Base-by-base conservation (phyloP, 1,140 invertebrate species). In the Ceratosolen fusciceps region DNA sequence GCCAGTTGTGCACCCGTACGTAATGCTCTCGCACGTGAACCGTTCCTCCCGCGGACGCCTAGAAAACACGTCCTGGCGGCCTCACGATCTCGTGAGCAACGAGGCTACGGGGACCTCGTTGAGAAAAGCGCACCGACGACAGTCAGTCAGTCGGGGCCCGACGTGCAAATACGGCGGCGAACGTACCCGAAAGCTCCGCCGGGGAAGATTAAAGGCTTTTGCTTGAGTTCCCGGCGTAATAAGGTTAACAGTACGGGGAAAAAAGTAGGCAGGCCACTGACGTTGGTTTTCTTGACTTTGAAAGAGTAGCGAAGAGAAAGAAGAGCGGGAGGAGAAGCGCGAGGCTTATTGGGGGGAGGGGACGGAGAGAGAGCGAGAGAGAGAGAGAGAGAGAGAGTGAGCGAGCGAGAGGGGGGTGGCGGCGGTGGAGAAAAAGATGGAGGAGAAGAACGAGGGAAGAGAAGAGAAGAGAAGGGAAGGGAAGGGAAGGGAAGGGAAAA, bases 201-300 rank as follows among this genome's bases (percentile, higher is more conserved):
- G 16, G 26, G 19, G 8, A 9, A 16, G 49, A 72, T n/a, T 70
- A 21, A 71, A 71, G 26, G 43, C 54, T 71, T 37, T 52, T 54
- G 10, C 26, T 52, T 52, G 26, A 47, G 49, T 34, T 52, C 1
- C 29, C n/a, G 49, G 31, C 21, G 39, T 73, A 31, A 56, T 73
- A 73, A 56, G 49, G 52, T 58, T 24, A 73, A 73, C 5, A 43
- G 31, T 58, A 12, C 26, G 47, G 26, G 68, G 1, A 56, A 73
- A 72, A 58, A 58, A 73, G 71, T 54, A 54, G 52, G 29, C 26
- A 39, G n/a, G 39, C 71, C 71, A 58, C 54, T 60, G 76, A 77
- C 67, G 67, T 39, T 77, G 54, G 68, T 60, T 71, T 77, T 77
- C 76, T 77, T 56, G 76, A 56, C 75, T 70, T 77, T 77, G 75